Conservation (phyloP, 2,888 invertebrate species). For the Catonia carolina region DNA sequence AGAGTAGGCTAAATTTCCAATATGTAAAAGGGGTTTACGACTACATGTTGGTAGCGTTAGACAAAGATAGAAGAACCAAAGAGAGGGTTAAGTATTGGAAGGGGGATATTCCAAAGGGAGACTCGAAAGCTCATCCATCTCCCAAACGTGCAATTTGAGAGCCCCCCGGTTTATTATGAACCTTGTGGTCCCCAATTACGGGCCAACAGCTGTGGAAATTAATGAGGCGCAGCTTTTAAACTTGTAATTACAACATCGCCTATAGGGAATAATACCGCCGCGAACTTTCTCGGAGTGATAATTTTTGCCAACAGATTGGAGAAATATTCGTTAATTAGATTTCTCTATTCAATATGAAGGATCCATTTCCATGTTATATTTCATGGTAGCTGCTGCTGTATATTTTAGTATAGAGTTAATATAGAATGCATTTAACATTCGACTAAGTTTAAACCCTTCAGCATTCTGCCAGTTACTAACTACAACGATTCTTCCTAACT, state of each 20-base stretch:
- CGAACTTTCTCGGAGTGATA: conserved; percentile 10
- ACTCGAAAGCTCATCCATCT: conserved; percentile 1
- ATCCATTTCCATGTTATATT: no score
- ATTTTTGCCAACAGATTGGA: conserved; percentile 12
- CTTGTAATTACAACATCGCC: conserved; percentile 12
- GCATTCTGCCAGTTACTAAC: no score
- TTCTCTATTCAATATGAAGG: neutral
- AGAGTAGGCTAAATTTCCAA: no score
- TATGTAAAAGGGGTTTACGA: neutral
- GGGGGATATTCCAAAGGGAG: conserved; percentile 4
- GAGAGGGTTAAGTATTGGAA: no score
- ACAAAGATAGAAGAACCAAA: neutral
- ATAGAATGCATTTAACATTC: no score
- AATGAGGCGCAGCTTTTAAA: conserved; percentile 10
- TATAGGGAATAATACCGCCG: neutral
- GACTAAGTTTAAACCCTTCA: no score
- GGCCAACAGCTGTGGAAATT: conserved; percentile 14
- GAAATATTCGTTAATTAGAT: conserved; percentile 13
- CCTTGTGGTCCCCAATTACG: conserved; percentile 11
- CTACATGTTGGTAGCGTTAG: neutral
- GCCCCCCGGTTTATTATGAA: conserved; percentile 14
- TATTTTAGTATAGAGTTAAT: no score
- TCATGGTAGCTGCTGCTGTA: no score
- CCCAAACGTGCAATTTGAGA: conserved; percentile 8
- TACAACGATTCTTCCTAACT: no score